Evolutionary conservation across 2,888 invertebrate species (phyloP).

Genomic region (Drosophila nigritarsus): DNA sequence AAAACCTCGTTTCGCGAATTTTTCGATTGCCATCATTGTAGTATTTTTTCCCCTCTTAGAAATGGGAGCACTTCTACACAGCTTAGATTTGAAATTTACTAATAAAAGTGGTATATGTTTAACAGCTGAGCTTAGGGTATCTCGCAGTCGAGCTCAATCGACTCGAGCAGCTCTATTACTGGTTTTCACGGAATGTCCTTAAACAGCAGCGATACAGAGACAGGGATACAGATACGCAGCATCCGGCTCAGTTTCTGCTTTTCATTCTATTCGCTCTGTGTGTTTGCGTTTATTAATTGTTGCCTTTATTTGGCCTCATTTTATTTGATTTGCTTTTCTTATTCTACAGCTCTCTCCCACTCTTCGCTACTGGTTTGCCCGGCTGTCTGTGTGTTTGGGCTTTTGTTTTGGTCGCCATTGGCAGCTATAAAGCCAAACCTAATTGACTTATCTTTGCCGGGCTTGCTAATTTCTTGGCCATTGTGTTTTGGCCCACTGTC

Average conservation of each 20-base stretch:
- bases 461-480: slow-evolving; percentile 78
- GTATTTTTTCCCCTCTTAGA: background rate
- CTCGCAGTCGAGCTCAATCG: background rate
- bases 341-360: slow-evolving; percentile 26
- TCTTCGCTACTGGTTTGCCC: background rate
- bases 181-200: slow-evolving; percentile 40
- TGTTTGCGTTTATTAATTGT: slow-evolving; percentile 81
- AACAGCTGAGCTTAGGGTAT: background rate
- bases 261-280: slow-evolving; percentile 35
- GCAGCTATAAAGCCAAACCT: slow-evolving; percentile 82
- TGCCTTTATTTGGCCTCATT: slow-evolving; percentile 81
- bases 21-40: background rate
- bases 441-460: slow-evolving; percentile 81
- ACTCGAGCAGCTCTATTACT: background rate
- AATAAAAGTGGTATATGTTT: background rate
- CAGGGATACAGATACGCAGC: slow-evolving; percentile 51
- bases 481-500: slow-evolving; percentile 56
- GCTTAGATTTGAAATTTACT: background rate
- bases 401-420: slow-evolving; percentile 69
- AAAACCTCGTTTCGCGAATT: background rate
- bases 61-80: background rate
- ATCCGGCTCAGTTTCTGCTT: slow-evolving; percentile 47
- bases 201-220: slow-evolving; percentile 31
- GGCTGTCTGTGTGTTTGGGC: slow-evolving; percentile 30
- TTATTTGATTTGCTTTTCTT: slow-evolving; percentile 78